Percentiles rank a stretch among this genome's conserved stretches.
Evolutionary conservation across 1,140 invertebrate species (phyloP).

Genomic region (Euwallacea similis): DNA sequence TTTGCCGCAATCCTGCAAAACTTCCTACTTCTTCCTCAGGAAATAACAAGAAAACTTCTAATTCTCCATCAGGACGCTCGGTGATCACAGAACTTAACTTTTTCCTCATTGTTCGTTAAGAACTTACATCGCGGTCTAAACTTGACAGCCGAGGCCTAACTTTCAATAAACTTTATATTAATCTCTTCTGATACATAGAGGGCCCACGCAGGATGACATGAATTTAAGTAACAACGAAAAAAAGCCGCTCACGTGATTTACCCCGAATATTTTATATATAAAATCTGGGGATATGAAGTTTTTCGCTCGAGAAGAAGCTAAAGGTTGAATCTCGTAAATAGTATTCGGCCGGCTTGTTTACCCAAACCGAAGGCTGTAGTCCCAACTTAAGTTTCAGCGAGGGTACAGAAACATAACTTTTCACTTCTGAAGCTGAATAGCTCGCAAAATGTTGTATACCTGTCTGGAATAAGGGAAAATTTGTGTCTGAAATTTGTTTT

Average conservation of each 20-base stretch:
- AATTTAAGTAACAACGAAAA: background rate
- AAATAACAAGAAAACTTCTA: no score
- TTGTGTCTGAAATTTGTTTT: slow-evolving; percentile 1
- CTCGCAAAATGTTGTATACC: slow-evolving; percentile 2
- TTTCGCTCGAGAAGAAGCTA: background rate
- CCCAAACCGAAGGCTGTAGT: slow-evolving; percentile 6
- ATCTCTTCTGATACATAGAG: no score
- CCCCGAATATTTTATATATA: background rate
- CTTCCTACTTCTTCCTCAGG: no score
- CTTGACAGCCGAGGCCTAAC: no score
- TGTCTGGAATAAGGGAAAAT: slow-evolving; percentile 2
- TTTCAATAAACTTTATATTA: no score
- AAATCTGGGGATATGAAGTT: slow-evolving; percentile 5
- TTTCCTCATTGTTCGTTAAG: no score
- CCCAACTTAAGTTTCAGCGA: slow-evolving; percentile 8
- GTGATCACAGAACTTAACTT: no score
- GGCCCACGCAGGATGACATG: no score
- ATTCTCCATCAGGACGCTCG: no score
- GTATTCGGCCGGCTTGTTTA: slow-evolving; percentile 13
- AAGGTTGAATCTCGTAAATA: background rate
- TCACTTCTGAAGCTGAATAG: slow-evolving; percentile 8
- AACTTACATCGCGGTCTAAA: no score
- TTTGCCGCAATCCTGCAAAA: no score
- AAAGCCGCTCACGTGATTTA: background rate
- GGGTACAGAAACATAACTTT: slow-evolving; percentile 18